Base-by-base conservation (phyloP, 2,113 vertebrate species). In the Martes martes region DNA sequence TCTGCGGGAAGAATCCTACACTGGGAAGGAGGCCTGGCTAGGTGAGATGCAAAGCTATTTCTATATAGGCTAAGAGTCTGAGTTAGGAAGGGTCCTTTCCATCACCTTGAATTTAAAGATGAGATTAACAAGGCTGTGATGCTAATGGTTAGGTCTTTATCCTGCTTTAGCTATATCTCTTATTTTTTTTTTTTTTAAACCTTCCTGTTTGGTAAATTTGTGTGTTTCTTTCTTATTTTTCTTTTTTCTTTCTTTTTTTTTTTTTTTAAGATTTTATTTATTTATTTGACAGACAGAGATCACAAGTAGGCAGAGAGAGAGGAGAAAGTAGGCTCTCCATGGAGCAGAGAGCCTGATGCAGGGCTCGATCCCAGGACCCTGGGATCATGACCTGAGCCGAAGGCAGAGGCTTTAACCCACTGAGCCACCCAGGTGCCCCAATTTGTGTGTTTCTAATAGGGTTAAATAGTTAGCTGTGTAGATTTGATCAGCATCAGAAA, bases 401-500 rank as follows among this genome's bases (percentile, higher is more conserved):
- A 42, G 39, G 39, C 39, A 42, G 39, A 42, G 39, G 39, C 4
- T 42, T 42, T 42, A 42, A 42, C 39, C 39, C 39, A 42, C 39
- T 42, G 39, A 42, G 39, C 39, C 39, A 42, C 39, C 39, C 39
- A 42, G 39, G 39, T 4, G 39, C 39, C 39, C 39, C 39, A 76
- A 79, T 65, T 89, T 93, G 86, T 96, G 96, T 95, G 87, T 11
- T 96, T 67, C 85, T 90, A 52, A 47, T 63, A 89, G 91, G 50
- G 84, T 96, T 96, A 94, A 94, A 63, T 50, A 95, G 97, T 83
- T 83, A 95, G 94, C 52, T 61, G 88, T 85, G 88, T 18, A 84
- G 71, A 96, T 92, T 92, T 94, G 78, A 69, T 96, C 89, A 71
- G 61, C 85, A 95, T 92, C 94, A 97, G 98, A 80, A 84, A 96